phyloP scores from a whole-genome alignment of 2,888 invertebrate genomes.

The Danaus chrysippus region DNA sequence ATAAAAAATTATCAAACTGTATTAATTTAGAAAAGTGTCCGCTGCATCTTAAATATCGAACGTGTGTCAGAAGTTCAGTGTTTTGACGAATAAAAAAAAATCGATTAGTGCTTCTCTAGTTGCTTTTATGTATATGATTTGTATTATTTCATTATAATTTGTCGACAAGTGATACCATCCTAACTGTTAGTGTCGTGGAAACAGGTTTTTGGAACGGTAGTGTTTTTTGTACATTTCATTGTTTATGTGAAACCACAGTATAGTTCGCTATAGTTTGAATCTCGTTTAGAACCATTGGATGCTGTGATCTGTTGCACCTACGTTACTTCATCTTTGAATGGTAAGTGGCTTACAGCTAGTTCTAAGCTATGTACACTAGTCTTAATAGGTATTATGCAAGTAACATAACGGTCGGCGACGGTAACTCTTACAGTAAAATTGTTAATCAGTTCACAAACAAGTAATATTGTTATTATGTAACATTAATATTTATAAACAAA shows the following conservation, averaged over 20 bases:
- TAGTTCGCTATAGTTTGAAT: conserved; percentile 28
- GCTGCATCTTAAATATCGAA: neutral
- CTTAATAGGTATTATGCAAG: conserved; percentile 32
- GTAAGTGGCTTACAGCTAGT: conserved; percentile 31
- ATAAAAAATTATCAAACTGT: conserved; percentile 27
- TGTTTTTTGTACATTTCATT: conserved; percentile 58
- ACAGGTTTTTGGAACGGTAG: conserved; percentile 69
- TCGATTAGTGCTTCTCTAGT: conserved; percentile 58
- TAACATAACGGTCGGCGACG: conserved; percentile 24
- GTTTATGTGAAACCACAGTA: conserved; percentile 40
- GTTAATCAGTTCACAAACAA: neutral
- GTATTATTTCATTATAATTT: conserved; percentile 51
- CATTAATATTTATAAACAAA: neutral
- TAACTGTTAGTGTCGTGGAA: conserved; percentile 51
- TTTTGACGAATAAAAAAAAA: conserved; percentile 48
- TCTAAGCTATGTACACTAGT: conserved; percentile 26
- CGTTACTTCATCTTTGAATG: conserved; percentile 32
- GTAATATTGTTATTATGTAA: neutral
- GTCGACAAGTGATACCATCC: conserved; percentile 61
- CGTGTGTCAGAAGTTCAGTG: conserved; percentile 35
- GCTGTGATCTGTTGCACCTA: conserved; percentile 28
- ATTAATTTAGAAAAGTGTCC: neutral
- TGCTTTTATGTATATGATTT: conserved; percentile 53
- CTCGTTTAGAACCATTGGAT: conserved; percentile 23
- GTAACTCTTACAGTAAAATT: conserved; percentile 12